Evolutionary conservation across 2,888 invertebrate genomes (phyloP).

Genomic region (Argyresthia albistria): DNA sequence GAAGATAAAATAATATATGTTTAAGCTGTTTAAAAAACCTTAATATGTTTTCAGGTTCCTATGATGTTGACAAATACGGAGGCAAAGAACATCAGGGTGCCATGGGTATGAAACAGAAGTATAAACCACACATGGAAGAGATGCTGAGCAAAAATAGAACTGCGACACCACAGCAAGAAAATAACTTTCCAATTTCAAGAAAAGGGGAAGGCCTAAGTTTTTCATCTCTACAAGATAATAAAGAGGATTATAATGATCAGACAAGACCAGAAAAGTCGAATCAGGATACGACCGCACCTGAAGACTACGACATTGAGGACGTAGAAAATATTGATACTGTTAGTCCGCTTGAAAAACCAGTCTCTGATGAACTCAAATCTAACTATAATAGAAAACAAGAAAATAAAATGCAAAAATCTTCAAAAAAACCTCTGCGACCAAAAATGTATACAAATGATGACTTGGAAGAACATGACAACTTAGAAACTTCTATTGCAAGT

Average conservation of each 20-base stretch:
- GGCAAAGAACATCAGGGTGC: constrained; percentile 30
- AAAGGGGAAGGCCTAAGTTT: no score
- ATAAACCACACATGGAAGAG: not conserved
- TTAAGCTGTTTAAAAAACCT: not conserved
- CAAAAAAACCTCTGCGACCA: not conserved
- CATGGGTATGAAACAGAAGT: not conserved
- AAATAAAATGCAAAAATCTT: not conserved
- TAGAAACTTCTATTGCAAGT: no score
- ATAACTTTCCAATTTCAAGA: no score
- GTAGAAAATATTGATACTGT: no score
- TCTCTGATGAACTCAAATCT: no score
- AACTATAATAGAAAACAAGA: not conserved
- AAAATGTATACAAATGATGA: not conserved
- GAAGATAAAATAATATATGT: not conserved
- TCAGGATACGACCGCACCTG: no score
- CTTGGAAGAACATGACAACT: no score
- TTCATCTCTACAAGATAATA: no score
- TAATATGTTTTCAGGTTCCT: constrained; percentile 34
- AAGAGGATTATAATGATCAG: no score
- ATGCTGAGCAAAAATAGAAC: not conserved
- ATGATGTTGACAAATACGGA: constrained; percentile 49
- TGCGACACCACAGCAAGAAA: not conserved
- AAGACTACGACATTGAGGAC: no score
- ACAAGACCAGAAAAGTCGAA: no score
- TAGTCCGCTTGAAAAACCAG: no score